Evolutionary conservation across 2,888 invertebrate genomes (phyloP).

Genomic region (Platycheirus albimanus): DNA sequence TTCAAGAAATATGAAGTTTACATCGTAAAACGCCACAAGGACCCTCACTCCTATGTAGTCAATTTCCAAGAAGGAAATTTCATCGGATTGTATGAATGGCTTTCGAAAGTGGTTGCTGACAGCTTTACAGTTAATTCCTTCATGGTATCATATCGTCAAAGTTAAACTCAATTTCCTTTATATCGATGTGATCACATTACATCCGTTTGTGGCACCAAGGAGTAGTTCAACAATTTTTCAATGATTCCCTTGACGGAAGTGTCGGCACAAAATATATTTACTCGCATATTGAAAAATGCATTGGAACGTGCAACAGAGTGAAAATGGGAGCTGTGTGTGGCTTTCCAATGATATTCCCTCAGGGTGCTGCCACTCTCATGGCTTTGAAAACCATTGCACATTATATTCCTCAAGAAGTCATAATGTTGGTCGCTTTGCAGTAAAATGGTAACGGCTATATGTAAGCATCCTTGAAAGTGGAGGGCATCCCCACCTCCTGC

Average conservation of each 20-base stretch:
- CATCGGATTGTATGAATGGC: conserved; percentile 13
- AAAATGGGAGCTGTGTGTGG: neutral
- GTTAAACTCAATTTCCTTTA: conserved; percentile 63
- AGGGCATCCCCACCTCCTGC: too few relatives aligned
- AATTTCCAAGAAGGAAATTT: conserved; percentile 2
- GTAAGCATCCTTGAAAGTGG: too few relatives aligned
- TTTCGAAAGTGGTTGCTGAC: conserved; percentile 44
- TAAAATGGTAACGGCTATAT: too few relatives aligned
- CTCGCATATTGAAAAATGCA: neutral
- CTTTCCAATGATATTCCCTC: conserved; percentile 11
- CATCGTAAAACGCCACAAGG: conserved; percentile 12
- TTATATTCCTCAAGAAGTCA: neutral
- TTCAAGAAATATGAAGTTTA: neutral
- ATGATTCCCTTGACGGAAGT: conserved; percentile 57
- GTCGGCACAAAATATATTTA: conserved; percentile 35
- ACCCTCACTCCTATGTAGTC: too few relatives aligned
- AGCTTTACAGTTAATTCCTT: conserved; percentile 46
- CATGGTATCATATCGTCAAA: conserved; percentile 3
- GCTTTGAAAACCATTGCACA: neutral
- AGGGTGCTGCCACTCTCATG: conserved; percentile 25
- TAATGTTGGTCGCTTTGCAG: neutral
- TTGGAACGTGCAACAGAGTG: conserved; percentile 8
- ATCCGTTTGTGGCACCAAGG: conserved; percentile 29
- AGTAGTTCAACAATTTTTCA: conserved; percentile 19
- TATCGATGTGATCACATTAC: conserved; percentile 57